A percentile compares a stretch with the other conserved stretches of the same genome.
Conservation (phyloP, 2,797 vertebrate species). For the Cynopterus sphinx region DNA sequence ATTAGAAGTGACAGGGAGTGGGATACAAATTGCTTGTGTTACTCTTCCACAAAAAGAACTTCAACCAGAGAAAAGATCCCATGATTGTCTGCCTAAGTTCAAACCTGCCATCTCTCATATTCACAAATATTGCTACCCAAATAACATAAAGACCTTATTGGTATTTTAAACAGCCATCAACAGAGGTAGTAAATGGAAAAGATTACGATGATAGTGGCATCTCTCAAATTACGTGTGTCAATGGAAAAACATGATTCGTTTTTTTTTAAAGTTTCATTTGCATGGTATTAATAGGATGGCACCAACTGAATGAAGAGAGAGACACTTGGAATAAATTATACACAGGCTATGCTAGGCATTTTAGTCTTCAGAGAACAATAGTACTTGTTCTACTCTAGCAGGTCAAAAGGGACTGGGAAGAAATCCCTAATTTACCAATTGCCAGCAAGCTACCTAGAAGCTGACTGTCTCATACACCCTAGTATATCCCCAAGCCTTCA, state of each 20-base stretch:
- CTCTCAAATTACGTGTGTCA: slow-evolving; percentile 38
- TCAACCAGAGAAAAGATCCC: background rate
- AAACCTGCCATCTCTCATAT: slow-evolving; percentile 9
- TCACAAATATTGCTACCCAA: background rate
- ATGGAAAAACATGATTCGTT: slow-evolving; percentile 2
- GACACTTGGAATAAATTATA: background rate
- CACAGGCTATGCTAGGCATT: background rate
- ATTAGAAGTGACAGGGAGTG: background rate
- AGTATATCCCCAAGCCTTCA: background rate
- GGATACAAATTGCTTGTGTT: background rate
- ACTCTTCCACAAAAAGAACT: background rate
- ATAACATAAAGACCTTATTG: slow-evolving; percentile 12
- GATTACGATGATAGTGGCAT: background rate
- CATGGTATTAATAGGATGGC: slow-evolving; percentile 1
- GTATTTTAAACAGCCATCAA: slow-evolving; percentile 44
- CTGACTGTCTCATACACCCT: background rate
- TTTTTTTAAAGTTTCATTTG: slow-evolving; percentile 37
- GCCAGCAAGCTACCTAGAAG: background rate
- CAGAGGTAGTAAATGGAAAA: background rate
- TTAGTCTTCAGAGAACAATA: background rate
- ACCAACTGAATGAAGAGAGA: slow-evolving; percentile 3
- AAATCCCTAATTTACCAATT: slow-evolving; percentile 8
- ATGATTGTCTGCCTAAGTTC: background rate
- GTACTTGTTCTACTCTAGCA: background rate
- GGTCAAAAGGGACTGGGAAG: background rate